These are phyloP conservation scores for Paramormyrops kingsleyae DNA, from an alignment of 2,113 vertebrate genomes.

Conservation along the genomic window DNA sequence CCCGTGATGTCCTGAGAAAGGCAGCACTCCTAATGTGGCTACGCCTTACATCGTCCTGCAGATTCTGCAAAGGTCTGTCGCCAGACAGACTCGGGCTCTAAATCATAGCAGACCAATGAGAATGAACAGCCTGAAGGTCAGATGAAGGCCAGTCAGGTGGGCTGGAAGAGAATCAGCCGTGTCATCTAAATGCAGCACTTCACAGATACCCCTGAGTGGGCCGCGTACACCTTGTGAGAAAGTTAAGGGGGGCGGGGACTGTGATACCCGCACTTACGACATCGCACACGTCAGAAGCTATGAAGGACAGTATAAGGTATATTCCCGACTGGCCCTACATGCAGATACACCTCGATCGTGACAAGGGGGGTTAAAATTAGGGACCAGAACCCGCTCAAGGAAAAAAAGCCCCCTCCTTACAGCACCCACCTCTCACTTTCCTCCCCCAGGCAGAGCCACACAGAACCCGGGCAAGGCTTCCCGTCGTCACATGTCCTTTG, in stretches of 20 bases:
- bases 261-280: not conserved
- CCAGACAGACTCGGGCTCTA: not conserved
- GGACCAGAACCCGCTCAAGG: not conserved
- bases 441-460: not conserved
- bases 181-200: not conserved
- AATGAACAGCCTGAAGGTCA: not conserved
- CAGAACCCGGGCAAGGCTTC: constrained; percentile 34
- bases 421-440: not conserved
- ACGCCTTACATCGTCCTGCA: not conserved
- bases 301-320: not conserved
- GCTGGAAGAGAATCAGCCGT: not conserved
- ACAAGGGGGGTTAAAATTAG: not conserved
- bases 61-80: not conserved
- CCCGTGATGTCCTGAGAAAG: not conserved
- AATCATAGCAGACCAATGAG: not conserved
- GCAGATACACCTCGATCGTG: not conserved
- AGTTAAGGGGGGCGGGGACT: not conserved
- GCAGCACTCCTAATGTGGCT: not conserved
- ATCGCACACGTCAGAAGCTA: not conserved
- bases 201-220: not conserved
- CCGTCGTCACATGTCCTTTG: not conserved
- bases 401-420: not conserved
- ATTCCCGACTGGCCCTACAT: not conserved
- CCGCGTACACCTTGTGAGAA: not conserved
- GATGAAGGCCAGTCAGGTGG: not conserved